phyloP scores from a whole-genome alignment of 2,797 vertebrate species.

The Pagetopsis macropterus region DNA sequence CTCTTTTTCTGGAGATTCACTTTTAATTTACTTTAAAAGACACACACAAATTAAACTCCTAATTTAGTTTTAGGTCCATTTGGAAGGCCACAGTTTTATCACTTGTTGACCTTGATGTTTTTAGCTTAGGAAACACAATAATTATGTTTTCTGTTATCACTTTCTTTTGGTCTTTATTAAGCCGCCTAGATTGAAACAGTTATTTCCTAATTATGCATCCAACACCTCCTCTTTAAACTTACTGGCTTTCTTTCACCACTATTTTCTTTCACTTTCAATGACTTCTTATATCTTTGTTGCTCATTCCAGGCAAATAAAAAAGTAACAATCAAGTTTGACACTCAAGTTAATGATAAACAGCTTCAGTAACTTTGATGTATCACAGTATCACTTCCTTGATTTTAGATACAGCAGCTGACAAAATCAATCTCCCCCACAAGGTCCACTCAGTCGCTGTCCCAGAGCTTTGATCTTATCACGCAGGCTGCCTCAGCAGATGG shows the following conservation, averaged over 20 bases:
- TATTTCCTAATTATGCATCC: slow-evolving; percentile 12
- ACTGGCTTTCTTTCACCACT: background rate
- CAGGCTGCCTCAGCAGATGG: background rate
- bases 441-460: background rate
- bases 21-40: slow-evolving; percentile 46
- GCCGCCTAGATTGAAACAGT: background rate
- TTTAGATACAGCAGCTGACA: slow-evolving; percentile 1
- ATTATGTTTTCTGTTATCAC: slow-evolving; percentile 15
- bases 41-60: slow-evolving; percentile 22
- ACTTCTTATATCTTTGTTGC: slow-evolving; percentile 4
- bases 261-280: background rate
- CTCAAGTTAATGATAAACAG: slow-evolving; percentile 11
- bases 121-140: slow-evolving; percentile 10
- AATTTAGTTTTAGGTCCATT: slow-evolving; percentile 15
- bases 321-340: background rate
- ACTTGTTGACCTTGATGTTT: slow-evolving; percentile 10
- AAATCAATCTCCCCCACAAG: background rate
- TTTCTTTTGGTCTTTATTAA: background rate
- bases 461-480: background rate
- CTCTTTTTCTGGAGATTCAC: slow-evolving; percentile 5
- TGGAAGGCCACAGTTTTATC: slow-evolving; percentile 31
- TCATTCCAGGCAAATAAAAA: slow-evolving; percentile 25
- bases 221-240: background rate
- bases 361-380: slow-evolving; percentile 12
- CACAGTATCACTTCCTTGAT: slow-evolving; percentile 5